phyloP scores from a whole-genome alignment of 2,797 vertebrate genomes.

The Sebastes matsubarae region DNA sequence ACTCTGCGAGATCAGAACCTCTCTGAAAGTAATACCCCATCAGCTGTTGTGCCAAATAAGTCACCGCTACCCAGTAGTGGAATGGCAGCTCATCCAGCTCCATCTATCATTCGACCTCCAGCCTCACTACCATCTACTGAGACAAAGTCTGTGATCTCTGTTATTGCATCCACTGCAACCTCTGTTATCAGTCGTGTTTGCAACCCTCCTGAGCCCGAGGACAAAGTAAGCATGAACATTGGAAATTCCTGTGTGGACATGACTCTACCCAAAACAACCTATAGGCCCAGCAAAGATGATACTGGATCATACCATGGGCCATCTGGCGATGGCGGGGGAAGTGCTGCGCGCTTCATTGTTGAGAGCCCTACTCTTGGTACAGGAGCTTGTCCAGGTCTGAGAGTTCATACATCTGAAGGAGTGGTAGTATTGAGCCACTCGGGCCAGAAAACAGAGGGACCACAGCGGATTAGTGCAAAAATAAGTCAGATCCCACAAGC shows the following conservation, averaged over 20 bases:
- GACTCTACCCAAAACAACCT: conserved; percentile 86
- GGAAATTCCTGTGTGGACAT: conserved; percentile 84
- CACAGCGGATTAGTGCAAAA: conserved; percentile 94
- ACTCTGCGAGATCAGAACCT: conserved; percentile 84
- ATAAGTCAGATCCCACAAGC: conserved; percentile 98
- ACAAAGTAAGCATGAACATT: conserved; percentile 85
- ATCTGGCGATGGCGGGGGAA: conserved; percentile 86
- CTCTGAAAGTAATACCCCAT: conserved; percentile 65
- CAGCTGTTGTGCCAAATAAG: conserved; percentile 75
- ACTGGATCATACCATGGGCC: conserved; percentile 87
- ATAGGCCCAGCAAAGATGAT: conserved; percentile 86
- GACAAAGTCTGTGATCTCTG: conserved; percentile 87
- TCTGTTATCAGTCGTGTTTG: conserved; percentile 97
- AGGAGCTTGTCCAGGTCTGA: conserved; percentile 90
- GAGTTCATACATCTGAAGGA: conserved; percentile 96
- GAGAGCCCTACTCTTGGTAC: conserved; percentile 81
- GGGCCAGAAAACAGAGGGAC: conserved; percentile 95
- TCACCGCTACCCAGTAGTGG: conserved; percentile 82
- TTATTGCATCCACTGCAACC: conserved; percentile 93
- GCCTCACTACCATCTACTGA: conserved; percentile 82
- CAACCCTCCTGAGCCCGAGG: conserved; percentile 90
- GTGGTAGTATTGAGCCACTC: conserved; percentile 97
- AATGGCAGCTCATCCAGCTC: conserved; percentile 66
- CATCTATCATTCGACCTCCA: conserved; percentile 75
- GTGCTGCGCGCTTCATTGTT: conserved; percentile 87